A percentile compares a stretch with the other conserved stretches of the same genome.
phyloP scores from a whole-genome alignment of 2,113 vertebrate genomes.

The Nycticebus coucang region DNA sequence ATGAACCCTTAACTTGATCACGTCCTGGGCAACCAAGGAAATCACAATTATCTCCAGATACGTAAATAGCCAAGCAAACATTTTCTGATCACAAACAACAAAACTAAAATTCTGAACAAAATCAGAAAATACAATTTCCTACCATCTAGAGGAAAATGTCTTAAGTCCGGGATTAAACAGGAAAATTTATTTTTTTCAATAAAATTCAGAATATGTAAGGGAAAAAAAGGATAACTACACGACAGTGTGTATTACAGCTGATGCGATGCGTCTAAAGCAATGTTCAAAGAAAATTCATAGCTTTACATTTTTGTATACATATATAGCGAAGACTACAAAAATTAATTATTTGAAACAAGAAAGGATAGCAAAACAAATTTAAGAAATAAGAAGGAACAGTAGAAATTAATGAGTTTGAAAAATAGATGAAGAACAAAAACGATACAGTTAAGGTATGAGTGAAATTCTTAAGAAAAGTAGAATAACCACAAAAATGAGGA shows the following conservation, averaged over 20 bases:
- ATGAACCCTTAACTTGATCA: not conserved
- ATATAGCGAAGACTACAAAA: not conserved
- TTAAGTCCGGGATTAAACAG: not conserved
- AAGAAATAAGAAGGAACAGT: not conserved
- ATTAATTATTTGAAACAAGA: not conserved
- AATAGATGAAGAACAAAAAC: not conserved
- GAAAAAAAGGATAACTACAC: not conserved
- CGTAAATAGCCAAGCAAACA: not conserved
- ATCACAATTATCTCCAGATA: not conserved
- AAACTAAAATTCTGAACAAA: conserved; percentile 19
- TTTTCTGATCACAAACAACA: conserved; percentile 33
- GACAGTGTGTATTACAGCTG: not conserved
- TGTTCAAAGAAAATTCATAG: conserved; percentile 16
- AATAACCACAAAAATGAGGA: not conserved
- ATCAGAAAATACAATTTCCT: conserved; percentile 3
- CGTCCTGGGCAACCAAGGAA: not conserved
- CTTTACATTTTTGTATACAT: not conserved
- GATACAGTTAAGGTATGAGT: not conserved
- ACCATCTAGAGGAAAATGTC: not conserved
- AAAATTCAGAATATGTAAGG: not conserved
- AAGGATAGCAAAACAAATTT: not conserved
- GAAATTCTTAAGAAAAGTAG: not conserved
- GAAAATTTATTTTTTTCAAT: not conserved
- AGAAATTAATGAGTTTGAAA: conserved; percentile 27
- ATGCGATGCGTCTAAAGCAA: not conserved